Percentiles rank a stretch among this genome's conserved stretches.
Evolutionary conservation across 2,797 vertebrate species (phyloP).

Genomic region (Calcarius lapponicus): DNA sequence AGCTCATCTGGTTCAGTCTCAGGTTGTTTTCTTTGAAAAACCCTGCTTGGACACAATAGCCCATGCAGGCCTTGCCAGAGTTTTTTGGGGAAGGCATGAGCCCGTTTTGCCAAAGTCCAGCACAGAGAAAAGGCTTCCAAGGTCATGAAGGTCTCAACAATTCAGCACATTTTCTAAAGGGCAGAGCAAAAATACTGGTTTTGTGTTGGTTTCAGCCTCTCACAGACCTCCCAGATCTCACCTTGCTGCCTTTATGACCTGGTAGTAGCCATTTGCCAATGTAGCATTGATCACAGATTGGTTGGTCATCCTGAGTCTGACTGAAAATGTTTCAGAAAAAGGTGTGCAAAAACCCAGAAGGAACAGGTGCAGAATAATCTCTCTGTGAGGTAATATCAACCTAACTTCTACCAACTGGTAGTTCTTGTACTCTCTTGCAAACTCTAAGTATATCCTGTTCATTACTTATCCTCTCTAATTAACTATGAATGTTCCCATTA

Average conservation of each 20-base stretch:
- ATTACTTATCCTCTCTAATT: conserved; percentile 28
- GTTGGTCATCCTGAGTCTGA: neutral
- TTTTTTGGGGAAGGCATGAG: neutral
- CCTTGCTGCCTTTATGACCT: neutral
- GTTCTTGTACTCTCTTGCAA: neutral
- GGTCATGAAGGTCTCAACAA: neutral
- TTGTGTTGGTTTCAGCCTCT: neutral
- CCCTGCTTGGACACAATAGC: neutral
- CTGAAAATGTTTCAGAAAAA: neutral
- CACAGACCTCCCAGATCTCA: neutral
- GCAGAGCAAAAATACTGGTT: neutral
- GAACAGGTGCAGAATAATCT: neutral
- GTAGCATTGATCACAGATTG: neutral
- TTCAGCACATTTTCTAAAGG: neutral
- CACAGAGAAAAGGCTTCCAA: neutral
- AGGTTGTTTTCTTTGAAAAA: neutral
- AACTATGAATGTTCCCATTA: neutral
- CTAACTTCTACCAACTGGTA: neutral
- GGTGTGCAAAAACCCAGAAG: neutral
- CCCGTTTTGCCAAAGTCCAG: neutral
- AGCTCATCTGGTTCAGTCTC: neutral
- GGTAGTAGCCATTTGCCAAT: neutral
- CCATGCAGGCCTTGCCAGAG: neutral
- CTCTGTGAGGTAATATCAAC: neutral
- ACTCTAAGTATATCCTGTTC: neutral